A percentile compares a stretch with the other conserved stretches of the same genome.
Conservation (phyloP, 2,113 vertebrate species). For the Falcunculus frontatus region DNA sequence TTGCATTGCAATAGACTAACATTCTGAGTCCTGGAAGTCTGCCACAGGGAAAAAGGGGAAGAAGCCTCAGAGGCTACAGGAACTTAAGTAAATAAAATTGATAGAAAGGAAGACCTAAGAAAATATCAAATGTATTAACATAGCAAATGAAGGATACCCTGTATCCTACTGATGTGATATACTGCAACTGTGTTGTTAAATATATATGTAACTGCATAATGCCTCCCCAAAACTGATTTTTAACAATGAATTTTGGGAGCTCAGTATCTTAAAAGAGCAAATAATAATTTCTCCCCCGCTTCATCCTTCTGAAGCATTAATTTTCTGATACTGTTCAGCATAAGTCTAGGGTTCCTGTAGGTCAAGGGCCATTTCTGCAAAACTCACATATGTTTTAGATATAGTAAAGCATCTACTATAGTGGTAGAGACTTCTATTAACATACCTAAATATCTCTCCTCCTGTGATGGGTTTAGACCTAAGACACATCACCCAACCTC, state of each 20-base stretch:
- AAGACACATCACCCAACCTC: background rate
- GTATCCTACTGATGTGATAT: background rate
- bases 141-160: background rate
- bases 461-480: background rate
- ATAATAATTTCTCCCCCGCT: background rate
- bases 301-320: background rate
- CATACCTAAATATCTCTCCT: background rate
- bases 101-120: background rate
- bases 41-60: background rate
- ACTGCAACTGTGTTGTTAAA: background rate
- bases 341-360: background rate
- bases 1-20: background rate
- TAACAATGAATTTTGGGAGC: background rate
- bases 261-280: background rate
- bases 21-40: background rate
- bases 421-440: background rate
- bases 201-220: background rate
- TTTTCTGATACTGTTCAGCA: background rate
- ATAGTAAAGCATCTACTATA: background rate
- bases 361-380: background rate
- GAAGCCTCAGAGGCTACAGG: background rate
- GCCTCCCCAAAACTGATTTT: background rate
- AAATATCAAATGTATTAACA: background rate
- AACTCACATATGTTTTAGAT: background rate
- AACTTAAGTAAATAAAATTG: background rate